phyloP scores from a whole-genome alignment of 2,888 invertebrate genomes.

The Euzetes globulus region DNA sequence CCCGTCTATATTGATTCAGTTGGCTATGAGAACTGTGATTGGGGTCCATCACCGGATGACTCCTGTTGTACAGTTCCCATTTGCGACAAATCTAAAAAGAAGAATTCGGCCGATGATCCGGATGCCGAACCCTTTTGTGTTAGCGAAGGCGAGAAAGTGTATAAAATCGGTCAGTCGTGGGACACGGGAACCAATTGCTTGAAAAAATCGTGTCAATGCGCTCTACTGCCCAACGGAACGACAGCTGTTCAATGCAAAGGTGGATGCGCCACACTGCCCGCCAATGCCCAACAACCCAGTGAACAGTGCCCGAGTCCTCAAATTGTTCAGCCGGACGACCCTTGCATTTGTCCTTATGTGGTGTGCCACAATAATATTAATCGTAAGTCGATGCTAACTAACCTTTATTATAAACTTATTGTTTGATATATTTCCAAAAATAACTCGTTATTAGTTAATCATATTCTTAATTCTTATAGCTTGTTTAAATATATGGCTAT shows the following conservation, averaged over 20 bases:
- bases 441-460: too few relatives aligned
- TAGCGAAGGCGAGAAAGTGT: constrained; percentile 36
- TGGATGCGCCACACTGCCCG: constrained; percentile 42
- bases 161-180: constrained; percentile 43
- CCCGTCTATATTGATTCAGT: constrained; percentile 41
- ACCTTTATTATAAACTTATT: background rate
- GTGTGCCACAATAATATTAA: constrained; percentile 39
- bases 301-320: constrained; percentile 42
- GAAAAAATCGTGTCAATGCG: constrained; percentile 42
- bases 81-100: constrained; percentile 52
- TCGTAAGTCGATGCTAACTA: constrained; percentile 32
- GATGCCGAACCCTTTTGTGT: constrained; percentile 36
- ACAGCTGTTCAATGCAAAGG: constrained; percentile 42
- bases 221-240: constrained; percentile 41
- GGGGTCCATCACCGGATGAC: constrained; percentile 65
- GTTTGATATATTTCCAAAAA: too few relatives aligned
- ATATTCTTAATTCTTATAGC: too few relatives aligned
- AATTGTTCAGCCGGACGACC: constrained; percentile 42
- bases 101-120: constrained; percentile 35
- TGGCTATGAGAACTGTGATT: constrained; percentile 42
- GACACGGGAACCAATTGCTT: constrained; percentile 41
- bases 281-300: constrained; percentile 41
- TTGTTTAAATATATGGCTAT: too few relatives aligned
- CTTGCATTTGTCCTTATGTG: constrained; percentile 42
- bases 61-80: constrained; percentile 74